Percentiles rank a stretch among this genome's conserved stretches.
Conservation (phyloP, 2,113 vertebrate genomes). For the Tragelaphus strepsiceros region DNA sequence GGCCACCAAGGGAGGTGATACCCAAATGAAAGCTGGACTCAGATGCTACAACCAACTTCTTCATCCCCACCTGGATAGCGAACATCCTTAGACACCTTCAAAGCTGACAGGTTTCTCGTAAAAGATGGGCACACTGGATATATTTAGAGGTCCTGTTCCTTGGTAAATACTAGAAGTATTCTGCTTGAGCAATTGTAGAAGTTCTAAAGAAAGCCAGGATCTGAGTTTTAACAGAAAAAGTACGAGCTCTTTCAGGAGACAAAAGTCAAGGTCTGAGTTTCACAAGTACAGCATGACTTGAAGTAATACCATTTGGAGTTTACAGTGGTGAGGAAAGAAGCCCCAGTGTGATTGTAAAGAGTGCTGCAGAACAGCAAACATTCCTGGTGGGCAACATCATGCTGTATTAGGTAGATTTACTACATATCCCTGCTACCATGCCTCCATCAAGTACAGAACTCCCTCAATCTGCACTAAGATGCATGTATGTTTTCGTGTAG, state of each 20-base stretch:
- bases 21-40: not conserved
- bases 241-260: not conserved
- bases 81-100: not conserved
- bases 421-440: not conserved
- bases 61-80: not conserved
- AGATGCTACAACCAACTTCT: not conserved
- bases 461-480: not conserved
- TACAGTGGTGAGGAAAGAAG: not conserved
- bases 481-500: not conserved
- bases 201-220: not conserved
- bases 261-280: slow-evolving; percentile 18
- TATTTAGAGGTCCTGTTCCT: not conserved
- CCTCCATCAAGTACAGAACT: not conserved
- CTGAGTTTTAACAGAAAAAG: not conserved
- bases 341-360: slow-evolving; percentile 2
- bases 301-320: not conserved
- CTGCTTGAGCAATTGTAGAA: not conserved
- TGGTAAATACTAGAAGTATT: not conserved
- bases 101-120: not conserved
- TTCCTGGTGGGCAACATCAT: not conserved
- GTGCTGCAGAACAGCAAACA: not conserved
- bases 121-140: not conserved
- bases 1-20: not conserved
- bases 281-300: not conserved
- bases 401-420: not conserved